phyloP scores from a whole-genome alignment of 2,797 vertebrate genomes.

The Enoplosus armatus region DNA sequence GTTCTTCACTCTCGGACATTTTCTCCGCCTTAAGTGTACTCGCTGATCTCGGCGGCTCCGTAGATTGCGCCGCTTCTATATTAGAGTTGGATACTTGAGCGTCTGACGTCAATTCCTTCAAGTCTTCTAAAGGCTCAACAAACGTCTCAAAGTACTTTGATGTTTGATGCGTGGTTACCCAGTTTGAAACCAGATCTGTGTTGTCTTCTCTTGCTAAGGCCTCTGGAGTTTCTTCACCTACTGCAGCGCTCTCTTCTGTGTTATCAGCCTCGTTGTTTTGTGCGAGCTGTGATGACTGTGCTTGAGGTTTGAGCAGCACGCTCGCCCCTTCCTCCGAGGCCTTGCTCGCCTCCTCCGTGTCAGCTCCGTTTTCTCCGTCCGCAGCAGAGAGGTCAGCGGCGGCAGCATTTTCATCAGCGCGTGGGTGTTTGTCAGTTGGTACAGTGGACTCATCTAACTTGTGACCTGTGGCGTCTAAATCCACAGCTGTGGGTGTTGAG shows the following conservation, averaged over 20 bases:
- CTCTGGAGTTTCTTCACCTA: constrained; percentile 48
- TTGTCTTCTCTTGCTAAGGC: constrained; percentile 66
- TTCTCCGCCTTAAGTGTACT: constrained; percentile 32
- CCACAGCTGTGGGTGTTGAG: neutral
- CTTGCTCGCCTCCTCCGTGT: constrained; percentile 69
- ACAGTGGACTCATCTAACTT: neutral
- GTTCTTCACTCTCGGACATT: constrained; percentile 8
- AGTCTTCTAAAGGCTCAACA: constrained; percentile 83
- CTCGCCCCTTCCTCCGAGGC: constrained; percentile 75
- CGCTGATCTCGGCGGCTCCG: constrained; percentile 38
- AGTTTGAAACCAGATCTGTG: constrained; percentile 82
- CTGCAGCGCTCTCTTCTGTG: neutral
- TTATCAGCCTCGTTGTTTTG: constrained; percentile 24
- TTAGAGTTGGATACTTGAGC: neutral
- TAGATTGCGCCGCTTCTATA: neutral
- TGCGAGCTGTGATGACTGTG: constrained; percentile 32
- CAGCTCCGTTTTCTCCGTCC: constrained; percentile 52
- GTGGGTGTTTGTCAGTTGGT: neutral
- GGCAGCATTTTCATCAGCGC: neutral
- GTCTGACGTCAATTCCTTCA: constrained; percentile 46
- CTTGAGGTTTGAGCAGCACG: constrained; percentile 69
- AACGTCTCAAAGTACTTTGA: constrained; percentile 84
- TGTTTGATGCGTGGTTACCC: constrained; percentile 81
- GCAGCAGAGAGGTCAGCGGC: constrained; percentile 24
- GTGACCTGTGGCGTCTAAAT: neutral